Base-by-base conservation (phyloP, 1,140 invertebrate genomes). In the Mizuhopecten yessoensis region DNA sequence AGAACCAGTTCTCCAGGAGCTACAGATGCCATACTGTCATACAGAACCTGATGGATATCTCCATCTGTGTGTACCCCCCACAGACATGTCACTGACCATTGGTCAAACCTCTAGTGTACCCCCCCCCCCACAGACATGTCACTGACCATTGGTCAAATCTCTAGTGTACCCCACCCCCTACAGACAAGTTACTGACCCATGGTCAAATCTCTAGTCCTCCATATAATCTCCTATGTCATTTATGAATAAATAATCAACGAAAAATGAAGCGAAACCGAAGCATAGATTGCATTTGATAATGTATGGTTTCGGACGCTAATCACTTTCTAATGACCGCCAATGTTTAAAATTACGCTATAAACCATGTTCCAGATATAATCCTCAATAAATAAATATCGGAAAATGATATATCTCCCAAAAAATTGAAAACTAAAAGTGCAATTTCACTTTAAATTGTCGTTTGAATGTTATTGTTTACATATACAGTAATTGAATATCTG, bases 11-110 rank as follows among this genome's bases (percentile, higher is more conserved):
- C n/a, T 75, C 57, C 23, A 75, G 57, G 57, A 75, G 57, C 23
- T 75, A 75, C 57, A 75, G 23, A 75, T 75, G 57, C 57, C 57
- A 75, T 11, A 75, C 23, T 75, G 57, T 75, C 57, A 75, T 75
- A 75, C 23, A 75, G 2, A 0, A 29, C 17, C 57, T 75, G 57
- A 75, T 75, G 57, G 57, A 75, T 75, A 75, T 75, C 57, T 75
- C 45, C 45, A 57, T 57, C 45, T 57, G 45, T 57, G 20, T 57
- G 1, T 75, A 75, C n/a, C 57, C 57, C 57, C 57, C 23, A 29
- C 57, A 9, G 1, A 29, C 23, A n/a, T 17, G 57, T 75, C 57
- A 75, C 23, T 75, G 57, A 75, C 57, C 57, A 7, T 29, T 75
- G 57, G n/a, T 75, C 57, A 75, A 45, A 45, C 9, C 42, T 45